phyloP scores from a whole-genome alignment of 2,888 invertebrate species.

The Lumbricus terrestris region DNA sequence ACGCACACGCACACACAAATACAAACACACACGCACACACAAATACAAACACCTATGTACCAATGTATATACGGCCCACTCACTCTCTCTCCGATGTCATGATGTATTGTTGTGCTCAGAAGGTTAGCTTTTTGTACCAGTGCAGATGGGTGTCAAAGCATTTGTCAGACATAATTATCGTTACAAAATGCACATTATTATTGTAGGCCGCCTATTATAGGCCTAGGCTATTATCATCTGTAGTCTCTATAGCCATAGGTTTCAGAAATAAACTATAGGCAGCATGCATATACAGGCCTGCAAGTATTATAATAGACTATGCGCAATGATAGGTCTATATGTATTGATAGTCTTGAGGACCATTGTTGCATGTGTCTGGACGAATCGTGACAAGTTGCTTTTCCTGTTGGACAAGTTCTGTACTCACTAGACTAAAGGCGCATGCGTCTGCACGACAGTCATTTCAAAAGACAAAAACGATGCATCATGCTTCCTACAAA shows the following conservation, averaged over 20 bases:
- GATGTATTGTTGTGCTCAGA: too few relatives aligned
- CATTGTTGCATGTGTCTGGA: not conserved
- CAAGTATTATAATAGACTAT: not conserved
- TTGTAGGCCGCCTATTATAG: not conserved
- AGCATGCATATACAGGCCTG: too few relatives aligned
- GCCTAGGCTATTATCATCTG: too few relatives aligned
- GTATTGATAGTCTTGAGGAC: not conserved
- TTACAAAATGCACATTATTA: not conserved
- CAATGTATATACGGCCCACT: too few relatives aligned
- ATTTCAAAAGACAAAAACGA: slow-evolving; percentile 3
- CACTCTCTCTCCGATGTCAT: too few relatives aligned
- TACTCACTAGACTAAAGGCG: not conserved
- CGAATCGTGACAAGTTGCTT: not conserved
- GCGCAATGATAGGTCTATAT: not conserved
- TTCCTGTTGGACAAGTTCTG: not conserved
- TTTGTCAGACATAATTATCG: not conserved
- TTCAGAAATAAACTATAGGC: not conserved
- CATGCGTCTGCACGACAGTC: too few relatives aligned
- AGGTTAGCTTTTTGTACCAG: not conserved
- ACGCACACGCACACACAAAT: not conserved
- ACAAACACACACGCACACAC: not conserved
- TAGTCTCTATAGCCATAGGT: too few relatives aligned
- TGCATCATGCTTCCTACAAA: not conserved
- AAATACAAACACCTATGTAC: not conserved
- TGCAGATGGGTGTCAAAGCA: not conserved